These are phyloP conservation scores for Mythimna albipuncta DNA, from an alignment of 2,888 invertebrate genomes.

Conservation along the genomic window DNA sequence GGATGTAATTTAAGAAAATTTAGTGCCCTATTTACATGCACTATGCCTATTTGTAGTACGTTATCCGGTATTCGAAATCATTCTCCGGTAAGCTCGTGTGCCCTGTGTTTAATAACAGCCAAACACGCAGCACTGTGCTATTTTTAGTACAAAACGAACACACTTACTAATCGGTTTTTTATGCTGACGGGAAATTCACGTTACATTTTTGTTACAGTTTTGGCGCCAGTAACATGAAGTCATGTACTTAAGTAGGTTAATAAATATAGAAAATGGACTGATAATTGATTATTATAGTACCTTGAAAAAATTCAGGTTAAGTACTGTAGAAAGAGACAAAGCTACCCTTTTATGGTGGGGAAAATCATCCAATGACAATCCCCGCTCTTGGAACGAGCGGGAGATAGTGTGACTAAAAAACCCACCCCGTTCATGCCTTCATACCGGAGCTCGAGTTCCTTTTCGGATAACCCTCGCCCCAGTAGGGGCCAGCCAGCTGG, in stretches of 20 bases:
- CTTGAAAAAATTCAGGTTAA: neutral
- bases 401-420: too few relatives aligned
- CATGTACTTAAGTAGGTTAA: conserved; percentile 3
- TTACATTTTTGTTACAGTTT: conserved; percentile 15
- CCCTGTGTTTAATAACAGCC: conserved; percentile 54
- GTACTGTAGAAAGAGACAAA: neutral
- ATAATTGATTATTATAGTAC: neutral
- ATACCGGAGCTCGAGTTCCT: too few relatives aligned
- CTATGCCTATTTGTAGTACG: conserved; percentile 57
- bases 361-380: too few relatives aligned
- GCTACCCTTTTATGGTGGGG: neutral
- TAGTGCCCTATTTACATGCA: conserved; percentile 55
- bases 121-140: conserved; percentile 57
- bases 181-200: conserved; percentile 16
- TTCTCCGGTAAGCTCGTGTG: conserved; percentile 55
- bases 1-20: conserved; percentile 48
- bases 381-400: too few relatives aligned
- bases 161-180: conserved; percentile 18
- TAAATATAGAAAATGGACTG: neutral
- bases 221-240: conserved; percentile 3
- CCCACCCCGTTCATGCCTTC: too few relatives aligned
- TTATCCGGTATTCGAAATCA: conserved; percentile 56
- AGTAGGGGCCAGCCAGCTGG: too few relatives aligned
- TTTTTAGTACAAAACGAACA: conserved; percentile 40
- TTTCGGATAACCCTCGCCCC: too few relatives aligned